phyloP scores from a whole-genome alignment of 2,888 invertebrate genomes.

The Conus canariensis region DNA sequence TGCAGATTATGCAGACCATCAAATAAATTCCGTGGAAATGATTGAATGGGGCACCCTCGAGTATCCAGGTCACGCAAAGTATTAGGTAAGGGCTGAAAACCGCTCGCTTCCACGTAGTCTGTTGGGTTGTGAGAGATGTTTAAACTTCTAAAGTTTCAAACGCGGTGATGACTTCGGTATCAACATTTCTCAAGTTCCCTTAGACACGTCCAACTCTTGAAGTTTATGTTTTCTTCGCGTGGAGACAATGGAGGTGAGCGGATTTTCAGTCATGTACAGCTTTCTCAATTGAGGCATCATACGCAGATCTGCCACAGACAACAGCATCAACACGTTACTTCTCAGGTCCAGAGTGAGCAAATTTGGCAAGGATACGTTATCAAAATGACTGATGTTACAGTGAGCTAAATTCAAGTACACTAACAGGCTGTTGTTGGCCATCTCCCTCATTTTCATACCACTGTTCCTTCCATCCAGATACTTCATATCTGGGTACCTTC shows the following conservation, averaged over 20 bases:
- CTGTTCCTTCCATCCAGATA: not conserved
- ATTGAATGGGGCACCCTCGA: not conserved
- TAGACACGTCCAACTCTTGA: not conserved
- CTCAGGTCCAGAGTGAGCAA: not conserved
- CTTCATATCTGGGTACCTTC: not conserved
- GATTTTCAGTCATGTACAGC: not conserved
- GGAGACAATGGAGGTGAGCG: not conserved
- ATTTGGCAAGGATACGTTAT: not conserved
- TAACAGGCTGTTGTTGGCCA: constrained; percentile 15
- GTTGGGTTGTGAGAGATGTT: not conserved
- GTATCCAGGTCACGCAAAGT: not conserved
- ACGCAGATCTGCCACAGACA: not conserved
- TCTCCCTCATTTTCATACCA: not conserved
- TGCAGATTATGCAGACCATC: not conserved
- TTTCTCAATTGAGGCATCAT: not conserved
- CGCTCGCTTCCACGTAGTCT: not conserved
- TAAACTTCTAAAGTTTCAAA: not conserved
- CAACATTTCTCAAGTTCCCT: not conserved
- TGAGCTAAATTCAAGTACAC: not conserved
- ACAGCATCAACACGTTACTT: not conserved
- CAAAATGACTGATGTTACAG: not conserved
- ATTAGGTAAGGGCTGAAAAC: not conserved
- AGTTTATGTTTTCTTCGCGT: not conserved
- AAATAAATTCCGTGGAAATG: not conserved
- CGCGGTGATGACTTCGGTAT: not conserved